Evolutionary conservation across 2,888 invertebrate genomes (phyloP).

Genomic region (Watsonalla binaria): DNA sequence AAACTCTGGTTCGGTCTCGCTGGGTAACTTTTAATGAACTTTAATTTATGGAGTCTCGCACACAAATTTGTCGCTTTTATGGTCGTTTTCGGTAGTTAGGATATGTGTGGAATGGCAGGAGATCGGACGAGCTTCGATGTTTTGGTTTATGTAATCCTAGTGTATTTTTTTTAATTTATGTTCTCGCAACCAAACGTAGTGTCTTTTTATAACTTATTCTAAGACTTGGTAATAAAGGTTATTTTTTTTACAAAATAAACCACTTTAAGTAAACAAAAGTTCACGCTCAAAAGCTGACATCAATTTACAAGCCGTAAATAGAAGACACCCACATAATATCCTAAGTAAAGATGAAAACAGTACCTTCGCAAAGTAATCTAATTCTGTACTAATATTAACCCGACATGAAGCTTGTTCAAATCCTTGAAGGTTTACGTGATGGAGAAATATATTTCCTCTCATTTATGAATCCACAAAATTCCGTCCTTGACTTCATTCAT

Average conservation of each 20-base stretch:
- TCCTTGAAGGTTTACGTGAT: not conserved
- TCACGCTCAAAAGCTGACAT: no score
- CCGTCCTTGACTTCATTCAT: not conserved
- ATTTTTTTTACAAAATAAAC: slow-evolving; percentile 19
- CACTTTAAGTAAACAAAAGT: slow-evolving; percentile 6
- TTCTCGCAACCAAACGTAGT: slow-evolving; percentile 14
- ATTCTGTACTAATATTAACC: not conserved
- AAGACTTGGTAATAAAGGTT: slow-evolving; percentile 19
- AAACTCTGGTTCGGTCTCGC: slow-evolving; percentile 30
- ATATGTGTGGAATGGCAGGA: slow-evolving; percentile 43
- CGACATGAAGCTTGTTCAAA: not conserved
- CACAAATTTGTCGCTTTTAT: slow-evolving; percentile 67
- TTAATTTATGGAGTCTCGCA: slow-evolving; percentile 57
- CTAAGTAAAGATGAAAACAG: no score
- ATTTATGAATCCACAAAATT: not conserved
- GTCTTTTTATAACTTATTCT: slow-evolving; percentile 32
- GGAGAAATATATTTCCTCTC: not conserved
- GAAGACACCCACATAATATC: no score
- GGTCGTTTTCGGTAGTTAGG: slow-evolving; percentile 43
- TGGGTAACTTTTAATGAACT: slow-evolving; percentile 63
- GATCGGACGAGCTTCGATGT: slow-evolving; percentile 39
- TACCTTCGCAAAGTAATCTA: no score
- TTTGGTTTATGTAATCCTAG: slow-evolving; percentile 55
- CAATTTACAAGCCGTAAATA: no score
- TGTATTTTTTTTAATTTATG: slow-evolving; percentile 48